phyloP scores from a whole-genome alignment of 2,888 invertebrate species.

The Drosophila neotestacea region DNA sequence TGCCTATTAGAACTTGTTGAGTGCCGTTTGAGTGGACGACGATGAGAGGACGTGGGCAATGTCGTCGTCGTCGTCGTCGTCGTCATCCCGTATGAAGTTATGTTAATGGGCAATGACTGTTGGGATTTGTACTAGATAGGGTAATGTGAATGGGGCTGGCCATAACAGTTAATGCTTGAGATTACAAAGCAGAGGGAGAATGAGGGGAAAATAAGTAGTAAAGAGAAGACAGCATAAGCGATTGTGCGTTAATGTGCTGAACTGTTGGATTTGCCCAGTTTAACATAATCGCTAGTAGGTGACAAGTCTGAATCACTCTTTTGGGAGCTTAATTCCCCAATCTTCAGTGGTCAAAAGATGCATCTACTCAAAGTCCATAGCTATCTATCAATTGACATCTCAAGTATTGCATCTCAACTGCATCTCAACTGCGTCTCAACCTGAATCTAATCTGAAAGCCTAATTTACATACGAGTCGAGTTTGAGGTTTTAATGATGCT shows the following conservation, averaged over 20 bases:
- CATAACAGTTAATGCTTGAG: conserved; percentile 57
- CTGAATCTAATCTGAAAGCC: conserved; percentile 46
- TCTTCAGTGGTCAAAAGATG: too few species aligned
- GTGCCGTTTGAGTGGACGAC: conserved; percentile 68
- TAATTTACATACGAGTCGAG: conserved; percentile 71
- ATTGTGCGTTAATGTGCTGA: conserved; percentile 46
- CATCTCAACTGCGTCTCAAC: conserved; percentile 13
- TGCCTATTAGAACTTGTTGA: conserved; percentile 77
- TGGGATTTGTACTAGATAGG: conserved; percentile 75
- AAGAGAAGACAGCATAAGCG: conserved; percentile 27
- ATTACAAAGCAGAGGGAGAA: conserved; percentile 20
- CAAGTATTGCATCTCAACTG: conserved; percentile 20
- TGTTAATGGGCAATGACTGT: conserved; percentile 80
- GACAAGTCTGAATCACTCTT: conserved; percentile 12
- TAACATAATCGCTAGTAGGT: conserved; percentile 20
- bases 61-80: conserved; percentile 8
- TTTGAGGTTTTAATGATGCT: conserved; percentile 67
- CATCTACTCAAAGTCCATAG: not conserved
- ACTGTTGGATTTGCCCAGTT: conserved; percentile 26
- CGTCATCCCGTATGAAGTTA: conserved; percentile 58
- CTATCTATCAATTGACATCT: conserved; percentile 65
- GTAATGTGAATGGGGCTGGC: conserved; percentile 61
- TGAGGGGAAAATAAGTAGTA: conserved; percentile 3
- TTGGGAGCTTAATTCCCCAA: not conserved
- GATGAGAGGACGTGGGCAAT: conserved; percentile 63